Conservation (phyloP, 2,888 invertebrate genomes). For the Timema podura region DNA sequence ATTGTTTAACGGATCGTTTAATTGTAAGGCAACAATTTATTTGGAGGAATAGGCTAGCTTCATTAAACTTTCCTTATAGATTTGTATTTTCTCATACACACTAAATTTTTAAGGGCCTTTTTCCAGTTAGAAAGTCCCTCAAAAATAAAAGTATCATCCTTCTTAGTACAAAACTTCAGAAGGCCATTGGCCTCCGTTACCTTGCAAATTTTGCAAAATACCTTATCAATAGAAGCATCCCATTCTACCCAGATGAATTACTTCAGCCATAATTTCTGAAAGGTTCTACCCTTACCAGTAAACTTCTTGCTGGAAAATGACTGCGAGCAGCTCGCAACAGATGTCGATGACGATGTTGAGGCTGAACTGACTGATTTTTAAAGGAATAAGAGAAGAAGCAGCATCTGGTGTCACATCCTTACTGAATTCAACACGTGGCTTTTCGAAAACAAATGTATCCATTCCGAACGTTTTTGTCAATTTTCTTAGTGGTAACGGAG, state of each 20-base stretch:
- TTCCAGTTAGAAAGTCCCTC: slow-evolving; percentile 10
- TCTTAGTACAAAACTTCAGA: background rate
- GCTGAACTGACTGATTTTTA: background rate
- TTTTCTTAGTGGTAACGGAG: background rate
- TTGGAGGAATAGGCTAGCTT: background rate
- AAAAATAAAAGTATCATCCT: background rate
- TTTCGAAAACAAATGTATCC: background rate
- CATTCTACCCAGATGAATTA: background rate
- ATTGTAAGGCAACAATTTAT: too few relatives aligned
- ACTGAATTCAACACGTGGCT: slow-evolving; percentile 3
- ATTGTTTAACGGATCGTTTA: too few relatives aligned
- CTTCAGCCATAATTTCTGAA: background rate
- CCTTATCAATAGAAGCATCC: background rate
- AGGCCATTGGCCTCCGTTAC: slow-evolving; percentile 1
- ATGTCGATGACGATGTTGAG: background rate
- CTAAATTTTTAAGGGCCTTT: background rate
- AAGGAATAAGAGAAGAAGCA: background rate
- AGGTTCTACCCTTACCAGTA: too few relatives aligned
- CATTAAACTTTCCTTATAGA: background rate
- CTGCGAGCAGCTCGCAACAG: background rate
- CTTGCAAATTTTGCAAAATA: background rate
- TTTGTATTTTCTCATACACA: too few relatives aligned
- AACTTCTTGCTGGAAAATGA: too few relatives aligned
- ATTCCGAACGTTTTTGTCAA: background rate
- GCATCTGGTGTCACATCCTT: background rate